Conservation (phyloP, 1,140 invertebrate species). For the Saxidomus purpurata region DNA sequence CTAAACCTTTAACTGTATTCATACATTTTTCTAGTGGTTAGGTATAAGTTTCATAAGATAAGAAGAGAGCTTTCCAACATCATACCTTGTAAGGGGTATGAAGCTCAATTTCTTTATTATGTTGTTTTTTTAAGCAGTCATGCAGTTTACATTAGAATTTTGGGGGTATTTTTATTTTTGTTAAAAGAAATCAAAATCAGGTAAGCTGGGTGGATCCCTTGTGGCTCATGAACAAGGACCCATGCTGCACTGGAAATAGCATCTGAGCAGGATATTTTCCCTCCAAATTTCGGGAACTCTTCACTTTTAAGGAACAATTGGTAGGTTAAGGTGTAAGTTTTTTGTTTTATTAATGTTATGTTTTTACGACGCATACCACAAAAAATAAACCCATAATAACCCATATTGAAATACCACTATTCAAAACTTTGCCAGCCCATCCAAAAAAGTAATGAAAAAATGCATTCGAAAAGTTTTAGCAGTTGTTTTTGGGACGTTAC, state of each 20-base stretch:
- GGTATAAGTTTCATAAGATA: no score
- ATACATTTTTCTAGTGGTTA: no score
- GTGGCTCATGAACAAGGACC: slow-evolving; percentile 33
- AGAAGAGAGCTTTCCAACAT: background rate
- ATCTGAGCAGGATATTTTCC: background rate
- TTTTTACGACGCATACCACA: background rate
- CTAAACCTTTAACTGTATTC: background rate
- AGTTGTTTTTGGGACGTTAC: background rate
- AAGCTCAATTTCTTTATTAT: background rate
- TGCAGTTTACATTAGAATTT: background rate
- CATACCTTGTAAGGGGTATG: slow-evolving; percentile 57
- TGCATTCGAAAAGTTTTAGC: background rate
- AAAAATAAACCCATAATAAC: background rate
- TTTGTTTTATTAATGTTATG: slow-evolving; percentile 47
- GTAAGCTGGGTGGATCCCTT: slow-evolving; percentile 62
- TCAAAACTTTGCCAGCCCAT: no score
- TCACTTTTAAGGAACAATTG: slow-evolving; percentile 33
- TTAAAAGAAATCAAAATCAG: slow-evolving; percentile 45
- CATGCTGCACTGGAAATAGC: slow-evolving; percentile 46
- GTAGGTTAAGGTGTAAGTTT: slow-evolving; percentile 67
- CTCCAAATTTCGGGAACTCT: background rate
- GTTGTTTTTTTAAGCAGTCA: background rate
- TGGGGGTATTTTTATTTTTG: slow-evolving; percentile 39
- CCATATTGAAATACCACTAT: background rate
- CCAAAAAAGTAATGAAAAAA: background rate